Conservation (phyloP, 2,797 vertebrate genomes). For the Salarias fasciatus region DNA sequence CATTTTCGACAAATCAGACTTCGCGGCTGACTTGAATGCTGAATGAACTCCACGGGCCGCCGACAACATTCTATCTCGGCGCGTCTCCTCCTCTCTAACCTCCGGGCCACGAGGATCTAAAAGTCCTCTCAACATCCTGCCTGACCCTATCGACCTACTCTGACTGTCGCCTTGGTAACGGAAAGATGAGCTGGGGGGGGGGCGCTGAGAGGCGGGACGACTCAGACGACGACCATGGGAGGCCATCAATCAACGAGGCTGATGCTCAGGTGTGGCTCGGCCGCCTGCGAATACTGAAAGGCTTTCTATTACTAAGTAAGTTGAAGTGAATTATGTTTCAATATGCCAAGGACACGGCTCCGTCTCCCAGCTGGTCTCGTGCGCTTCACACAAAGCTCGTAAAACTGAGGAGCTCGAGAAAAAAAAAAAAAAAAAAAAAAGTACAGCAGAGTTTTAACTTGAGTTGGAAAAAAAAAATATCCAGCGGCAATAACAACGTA, state of each 20-base stretch:
- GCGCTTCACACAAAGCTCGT: neutral
- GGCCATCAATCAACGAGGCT: conserved; percentile 56
- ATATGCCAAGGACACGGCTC: conserved; percentile 38
- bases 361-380: conserved; percentile 17
- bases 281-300: conserved; percentile 30
- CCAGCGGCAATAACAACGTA: conserved; percentile 11
- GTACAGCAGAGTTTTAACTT: conserved; percentile 18
- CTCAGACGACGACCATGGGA: conserved; percentile 31
- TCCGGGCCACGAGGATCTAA: conserved; percentile 46
- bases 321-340: conserved; percentile 41
- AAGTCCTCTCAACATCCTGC: conserved; percentile 60
- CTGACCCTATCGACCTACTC: conserved; percentile 75
- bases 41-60: conserved; percentile 45
- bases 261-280: conserved; percentile 38
- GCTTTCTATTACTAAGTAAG: conserved; percentile 34
- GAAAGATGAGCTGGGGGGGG: conserved; percentile 63
- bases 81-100: conserved; percentile 49
- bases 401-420: conserved; percentile 14
- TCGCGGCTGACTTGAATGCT: conserved; percentile 63
- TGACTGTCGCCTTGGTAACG: conserved; percentile 72
- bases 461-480: conserved; percentile 49
- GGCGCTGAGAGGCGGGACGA: conserved; percentile 22
- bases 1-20: conserved; percentile 69
- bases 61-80: conserved; percentile 42
- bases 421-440: no score